Evolutionary conservation across 2,888 invertebrate genomes (phyloP).

Genomic region (Sarcophaga caerulescens): DNA sequence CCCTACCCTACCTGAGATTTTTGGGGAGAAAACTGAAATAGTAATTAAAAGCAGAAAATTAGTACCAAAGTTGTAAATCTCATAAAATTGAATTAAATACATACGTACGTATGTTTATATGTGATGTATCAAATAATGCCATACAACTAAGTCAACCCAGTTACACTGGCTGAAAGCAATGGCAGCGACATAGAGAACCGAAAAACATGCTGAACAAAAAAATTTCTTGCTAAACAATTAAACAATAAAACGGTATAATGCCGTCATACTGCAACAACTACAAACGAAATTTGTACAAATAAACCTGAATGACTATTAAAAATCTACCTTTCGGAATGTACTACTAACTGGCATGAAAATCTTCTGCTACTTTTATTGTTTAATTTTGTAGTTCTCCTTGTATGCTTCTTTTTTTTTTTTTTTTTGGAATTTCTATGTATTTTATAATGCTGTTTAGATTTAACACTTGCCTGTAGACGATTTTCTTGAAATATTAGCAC

Average conservation of each 20-base stretch:
- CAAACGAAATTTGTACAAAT: constrained; percentile 26
- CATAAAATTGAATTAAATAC: constrained; percentile 58
- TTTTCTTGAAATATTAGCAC: constrained; percentile 59
- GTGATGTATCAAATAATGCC: too few relatives aligned
- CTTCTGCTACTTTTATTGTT: constrained; percentile 58
- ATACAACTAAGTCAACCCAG: too few relatives aligned
- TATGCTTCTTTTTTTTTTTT: background rate
- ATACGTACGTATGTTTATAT: background rate
- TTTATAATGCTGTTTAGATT: constrained; percentile 46
- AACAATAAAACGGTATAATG: background rate
- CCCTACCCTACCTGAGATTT: background rate
- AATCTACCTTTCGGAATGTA: constrained; percentile 45
- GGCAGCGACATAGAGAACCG: background rate
- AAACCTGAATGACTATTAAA: constrained; percentile 51
- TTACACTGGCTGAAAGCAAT: background rate
- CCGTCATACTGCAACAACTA: background rate
- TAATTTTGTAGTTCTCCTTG: constrained; percentile 31
- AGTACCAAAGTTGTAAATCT: constrained; percentile 54
- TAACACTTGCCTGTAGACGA: constrained; percentile 60
- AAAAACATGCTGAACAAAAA: background rate
- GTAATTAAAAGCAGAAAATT: constrained; percentile 60
- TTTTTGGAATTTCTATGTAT: background rate
- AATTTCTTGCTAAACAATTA: background rate
- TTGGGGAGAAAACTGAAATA: constrained; percentile 7
- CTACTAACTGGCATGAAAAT: constrained; percentile 53